These are phyloP conservation scores for Diceros bicornis DNA, from an alignment of 2,797 vertebrate genomes.

Conservation along the genomic window DNA sequence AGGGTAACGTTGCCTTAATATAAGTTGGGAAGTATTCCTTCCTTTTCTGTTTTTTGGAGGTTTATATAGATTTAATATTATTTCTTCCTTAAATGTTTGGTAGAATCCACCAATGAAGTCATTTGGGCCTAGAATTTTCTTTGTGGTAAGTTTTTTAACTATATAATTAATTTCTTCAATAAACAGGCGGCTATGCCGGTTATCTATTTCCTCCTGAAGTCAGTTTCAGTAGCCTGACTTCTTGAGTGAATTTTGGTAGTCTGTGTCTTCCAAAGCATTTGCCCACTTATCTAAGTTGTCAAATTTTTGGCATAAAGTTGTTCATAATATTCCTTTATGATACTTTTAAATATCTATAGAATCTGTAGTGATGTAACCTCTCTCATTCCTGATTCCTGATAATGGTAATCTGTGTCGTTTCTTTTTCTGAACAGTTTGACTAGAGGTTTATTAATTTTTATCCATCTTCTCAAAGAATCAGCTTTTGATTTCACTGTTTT, in stretches of 20 bases:
- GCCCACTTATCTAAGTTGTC: not conserved
- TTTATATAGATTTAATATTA: too few relatives aligned
- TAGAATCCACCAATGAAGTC: too few relatives aligned
- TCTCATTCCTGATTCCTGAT: not conserved
- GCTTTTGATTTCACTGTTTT: not conserved
- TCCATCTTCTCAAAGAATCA: not conserved
- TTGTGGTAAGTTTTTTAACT: not conserved
- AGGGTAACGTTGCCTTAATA: not conserved
- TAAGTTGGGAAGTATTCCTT: not conserved
- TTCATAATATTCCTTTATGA: not conserved
- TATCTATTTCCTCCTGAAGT: not conserved
- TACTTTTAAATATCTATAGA: not conserved
- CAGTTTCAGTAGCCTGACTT: not conserved
- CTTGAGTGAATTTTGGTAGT: not conserved
- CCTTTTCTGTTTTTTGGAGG: too few relatives aligned
- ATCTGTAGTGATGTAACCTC: not conserved
- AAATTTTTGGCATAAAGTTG: not conserved
- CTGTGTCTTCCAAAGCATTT: not conserved
- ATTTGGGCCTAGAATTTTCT: too few relatives aligned
- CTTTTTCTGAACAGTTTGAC: not conserved
- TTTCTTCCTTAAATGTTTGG: too few relatives aligned
- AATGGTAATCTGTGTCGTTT: not conserved
- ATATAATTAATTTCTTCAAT: not conserved
- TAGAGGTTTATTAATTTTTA: not conserved
- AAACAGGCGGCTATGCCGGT: not conserved